Conservation (phyloP, 2,797 vertebrate species). For the Anguilla megastoma region DNA sequence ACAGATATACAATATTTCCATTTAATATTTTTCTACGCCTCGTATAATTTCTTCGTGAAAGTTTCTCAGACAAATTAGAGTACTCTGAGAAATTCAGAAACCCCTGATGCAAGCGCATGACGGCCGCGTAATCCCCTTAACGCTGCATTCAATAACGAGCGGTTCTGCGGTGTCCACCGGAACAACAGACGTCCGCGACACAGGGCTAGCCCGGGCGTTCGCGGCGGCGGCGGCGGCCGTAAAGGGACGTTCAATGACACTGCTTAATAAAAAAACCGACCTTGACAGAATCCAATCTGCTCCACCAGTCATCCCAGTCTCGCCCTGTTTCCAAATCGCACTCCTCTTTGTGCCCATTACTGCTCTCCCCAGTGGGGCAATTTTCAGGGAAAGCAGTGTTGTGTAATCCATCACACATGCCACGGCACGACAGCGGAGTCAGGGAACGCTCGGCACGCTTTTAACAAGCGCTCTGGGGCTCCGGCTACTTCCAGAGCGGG, state of each 20-base stretch:
- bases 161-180: background rate
- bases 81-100: background rate
- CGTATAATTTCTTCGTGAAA: background rate
- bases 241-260: slow-evolving; percentile 22
- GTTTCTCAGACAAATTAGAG: background rate
- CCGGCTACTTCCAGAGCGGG: slow-evolving; percentile 2
- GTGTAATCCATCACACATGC: slow-evolving; percentile 37
- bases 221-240: background rate
- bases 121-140: slow-evolving; percentile 1
- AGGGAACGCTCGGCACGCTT: slow-evolving; percentile 14
- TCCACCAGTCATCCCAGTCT: slow-evolving; percentile 23
- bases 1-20: background rate
- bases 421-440: slow-evolving; percentile 12
- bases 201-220: background rate
- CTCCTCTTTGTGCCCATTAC: slow-evolving; percentile 36
- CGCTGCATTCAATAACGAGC: background rate
- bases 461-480: slow-evolving; percentile 35
- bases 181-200: background rate
- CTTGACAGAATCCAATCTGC: slow-evolving; percentile 35
- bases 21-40: background rate
- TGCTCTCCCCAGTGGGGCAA: slow-evolving; percentile 38
- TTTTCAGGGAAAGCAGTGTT: slow-evolving; percentile 37
- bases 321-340: slow-evolving; percentile 16
- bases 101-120: background rate
- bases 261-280: slow-evolving; percentile 29